Evolutionary conservation across 2,797 vertebrate genomes (phyloP).

Genomic region (Anguilla anguilla): DNA sequence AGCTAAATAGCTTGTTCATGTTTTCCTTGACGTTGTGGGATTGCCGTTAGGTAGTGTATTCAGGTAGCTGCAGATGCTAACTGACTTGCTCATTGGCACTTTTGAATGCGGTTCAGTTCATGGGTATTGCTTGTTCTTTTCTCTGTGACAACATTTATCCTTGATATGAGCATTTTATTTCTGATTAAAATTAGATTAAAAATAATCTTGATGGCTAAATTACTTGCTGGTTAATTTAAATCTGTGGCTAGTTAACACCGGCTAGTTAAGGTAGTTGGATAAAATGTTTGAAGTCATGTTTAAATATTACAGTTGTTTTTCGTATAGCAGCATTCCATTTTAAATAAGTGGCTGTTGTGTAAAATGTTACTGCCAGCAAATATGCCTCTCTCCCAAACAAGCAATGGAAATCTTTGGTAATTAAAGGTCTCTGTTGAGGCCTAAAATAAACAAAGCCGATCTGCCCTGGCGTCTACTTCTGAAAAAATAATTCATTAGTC

Average conservation of each 20-base stretch:
- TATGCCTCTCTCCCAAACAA: neutral
- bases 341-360: neutral
- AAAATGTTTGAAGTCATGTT: too few species aligned
- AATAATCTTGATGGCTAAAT: neutral
- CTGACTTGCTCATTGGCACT: neutral
- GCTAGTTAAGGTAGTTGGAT: too few species aligned
- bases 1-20: neutral
- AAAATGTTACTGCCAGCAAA: neutral
- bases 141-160: neutral
- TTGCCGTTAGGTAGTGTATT: neutral
- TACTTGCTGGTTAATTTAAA: neutral
- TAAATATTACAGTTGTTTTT: neutral
- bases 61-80: neutral
- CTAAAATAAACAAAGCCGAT: neutral
- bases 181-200: neutral
- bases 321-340: neutral
- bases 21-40: neutral
- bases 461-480: neutral
- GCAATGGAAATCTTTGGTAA: neutral
- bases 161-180: neutral
- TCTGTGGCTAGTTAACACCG: neutral
- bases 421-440: neutral
- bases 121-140: neutral
- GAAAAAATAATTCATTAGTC: neutral
- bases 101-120: neutral